A percentile compares a stretch with the other conserved stretches of the same genome.
phyloP scores from a whole-genome alignment of 2,113 vertebrate genomes.

The Tragulus kanchil region DNA sequence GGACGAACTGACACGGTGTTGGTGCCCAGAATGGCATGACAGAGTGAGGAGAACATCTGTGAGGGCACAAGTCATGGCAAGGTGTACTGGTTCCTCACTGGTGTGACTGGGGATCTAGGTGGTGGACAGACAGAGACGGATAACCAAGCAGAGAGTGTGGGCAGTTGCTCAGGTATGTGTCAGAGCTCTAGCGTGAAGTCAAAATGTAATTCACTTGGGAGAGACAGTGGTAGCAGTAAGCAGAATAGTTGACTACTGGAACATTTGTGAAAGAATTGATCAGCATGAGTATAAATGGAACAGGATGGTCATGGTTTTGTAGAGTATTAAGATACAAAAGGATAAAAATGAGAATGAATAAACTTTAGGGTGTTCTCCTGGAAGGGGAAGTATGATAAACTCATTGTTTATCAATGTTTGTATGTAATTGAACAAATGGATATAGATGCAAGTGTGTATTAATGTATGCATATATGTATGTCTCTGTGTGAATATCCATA shows the following conservation, averaged over 20 bases:
- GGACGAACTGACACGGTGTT: not conserved
- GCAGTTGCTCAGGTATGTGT: not conserved
- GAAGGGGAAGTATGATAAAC: not conserved
- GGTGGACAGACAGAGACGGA: not conserved
- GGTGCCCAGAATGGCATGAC: not conserved
- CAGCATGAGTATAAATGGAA: not conserved
- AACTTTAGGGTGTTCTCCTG: not conserved
- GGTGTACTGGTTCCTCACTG: not conserved
- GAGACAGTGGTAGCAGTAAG: rapidly evolving
- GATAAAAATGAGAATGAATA: not conserved
- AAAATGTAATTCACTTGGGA: not conserved
- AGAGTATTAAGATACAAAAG: not conserved
- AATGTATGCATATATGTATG: not conserved
- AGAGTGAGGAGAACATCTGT: not conserved
- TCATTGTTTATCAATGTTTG: not conserved
- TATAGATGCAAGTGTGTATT: not conserved
- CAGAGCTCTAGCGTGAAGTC: not conserved
- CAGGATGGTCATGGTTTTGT: not conserved
- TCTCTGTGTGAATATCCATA: not conserved
- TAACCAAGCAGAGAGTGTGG: too few relatives aligned
- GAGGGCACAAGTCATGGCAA: not conserved
- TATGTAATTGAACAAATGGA: not conserved
- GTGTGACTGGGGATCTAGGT: not conserved
- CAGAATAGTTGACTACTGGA: not conserved
- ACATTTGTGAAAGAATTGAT: not conserved